Evolutionary conservation across 2,888 invertebrate species (phyloP).

Genomic region (Actias luna): DNA sequence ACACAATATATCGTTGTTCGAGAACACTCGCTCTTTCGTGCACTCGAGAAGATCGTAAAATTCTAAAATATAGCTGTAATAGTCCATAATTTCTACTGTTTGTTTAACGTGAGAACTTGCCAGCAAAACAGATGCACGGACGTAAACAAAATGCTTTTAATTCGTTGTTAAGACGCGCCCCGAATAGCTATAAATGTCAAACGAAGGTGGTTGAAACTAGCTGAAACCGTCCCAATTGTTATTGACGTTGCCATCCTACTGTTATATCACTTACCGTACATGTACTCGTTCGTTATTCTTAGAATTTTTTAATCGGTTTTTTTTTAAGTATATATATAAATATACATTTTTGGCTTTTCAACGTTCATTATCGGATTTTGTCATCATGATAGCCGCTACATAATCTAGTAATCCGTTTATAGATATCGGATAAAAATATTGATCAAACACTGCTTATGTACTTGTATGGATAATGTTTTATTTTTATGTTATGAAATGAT

Average conservation of each 20-base stretch:
- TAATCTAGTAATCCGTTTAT: background rate
- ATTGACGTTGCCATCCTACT: background rate
- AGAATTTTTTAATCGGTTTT: background rate
- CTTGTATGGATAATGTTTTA: background rate
- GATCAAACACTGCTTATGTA: background rate
- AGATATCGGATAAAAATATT: constrained; percentile 10
- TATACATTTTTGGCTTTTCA: background rate
- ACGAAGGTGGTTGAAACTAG: constrained; percentile 1
- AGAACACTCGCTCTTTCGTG: background rate
- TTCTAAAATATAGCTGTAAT: background rate
- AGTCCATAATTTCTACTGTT: background rate
- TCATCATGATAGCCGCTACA: background rate
- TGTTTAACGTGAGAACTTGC: background rate
- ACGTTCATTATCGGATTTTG: background rate
- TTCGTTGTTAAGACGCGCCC: background rate
- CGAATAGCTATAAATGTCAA: background rate
- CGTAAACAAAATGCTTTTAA: background rate
- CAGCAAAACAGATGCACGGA: background rate
- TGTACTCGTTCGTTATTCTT: background rate
- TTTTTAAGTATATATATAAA: no score
- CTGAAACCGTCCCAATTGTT: background rate
- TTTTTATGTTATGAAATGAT: background rate
- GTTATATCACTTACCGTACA: background rate
- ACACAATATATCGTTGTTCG: background rate
- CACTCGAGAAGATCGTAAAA: background rate